phyloP scores from a whole-genome alignment of 1,140 invertebrate genomes.

The Bradynema listronoti region DNA sequence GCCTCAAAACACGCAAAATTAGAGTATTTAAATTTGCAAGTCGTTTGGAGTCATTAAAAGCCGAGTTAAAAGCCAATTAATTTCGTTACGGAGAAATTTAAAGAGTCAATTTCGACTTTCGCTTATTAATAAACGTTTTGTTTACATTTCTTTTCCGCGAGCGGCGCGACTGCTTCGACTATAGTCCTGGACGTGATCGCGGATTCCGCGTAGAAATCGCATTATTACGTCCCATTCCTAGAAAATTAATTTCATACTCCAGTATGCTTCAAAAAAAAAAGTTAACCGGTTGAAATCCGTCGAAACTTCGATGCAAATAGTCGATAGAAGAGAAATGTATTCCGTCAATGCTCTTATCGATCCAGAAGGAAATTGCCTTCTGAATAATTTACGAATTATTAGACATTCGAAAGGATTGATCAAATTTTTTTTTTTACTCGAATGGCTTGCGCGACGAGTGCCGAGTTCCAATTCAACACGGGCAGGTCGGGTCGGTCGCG shows the following conservation, averaged over 20 bases:
- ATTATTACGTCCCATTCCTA: constrained; percentile 17
- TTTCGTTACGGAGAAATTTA: too few species aligned
- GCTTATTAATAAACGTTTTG: too few species aligned
- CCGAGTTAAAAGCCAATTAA: too few species aligned
- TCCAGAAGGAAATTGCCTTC: constrained; percentile 39
- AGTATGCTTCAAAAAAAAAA: constrained; percentile 4
- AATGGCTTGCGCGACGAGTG: constrained; percentile 29
- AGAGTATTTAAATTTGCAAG: too few species aligned
- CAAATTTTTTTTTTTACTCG: constrained; percentile 10
- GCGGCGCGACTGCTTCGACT: too few species aligned
- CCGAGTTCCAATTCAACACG: constrained; percentile 29
- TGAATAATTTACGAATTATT: constrained; percentile 8
- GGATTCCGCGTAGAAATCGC: too few species aligned
- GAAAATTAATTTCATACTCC: too few species aligned
- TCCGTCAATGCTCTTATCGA: constrained; percentile 37
- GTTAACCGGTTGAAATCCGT: constrained; percentile 31
- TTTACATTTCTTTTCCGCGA: constrained; percentile 1
- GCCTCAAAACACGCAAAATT: too few species aligned
- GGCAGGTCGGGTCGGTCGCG: constrained; percentile 35
- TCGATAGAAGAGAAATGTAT: constrained; percentile 40
- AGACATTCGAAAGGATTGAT: neutral
- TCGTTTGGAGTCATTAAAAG: too few species aligned
- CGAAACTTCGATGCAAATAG: constrained; percentile 33
- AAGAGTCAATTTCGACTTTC: too few species aligned
- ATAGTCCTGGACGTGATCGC: too few species aligned